Conservation (phyloP, 30 jellyfish, hydroid and myxozoan species). For the Catostylus mosaicus region DNA sequence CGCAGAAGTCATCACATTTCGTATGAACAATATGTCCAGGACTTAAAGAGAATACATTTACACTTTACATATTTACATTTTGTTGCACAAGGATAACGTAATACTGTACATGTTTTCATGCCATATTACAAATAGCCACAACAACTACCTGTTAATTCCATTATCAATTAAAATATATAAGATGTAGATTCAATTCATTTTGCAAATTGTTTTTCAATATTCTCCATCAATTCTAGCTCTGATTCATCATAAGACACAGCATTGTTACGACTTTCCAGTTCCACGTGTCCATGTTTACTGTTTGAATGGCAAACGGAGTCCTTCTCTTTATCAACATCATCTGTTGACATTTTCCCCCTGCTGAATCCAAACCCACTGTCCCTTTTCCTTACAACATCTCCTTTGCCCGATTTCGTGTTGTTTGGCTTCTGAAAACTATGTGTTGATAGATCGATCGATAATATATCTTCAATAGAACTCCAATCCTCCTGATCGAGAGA, state of each 20-base stretch:
- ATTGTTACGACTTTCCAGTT: neutral
- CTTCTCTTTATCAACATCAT: neutral
- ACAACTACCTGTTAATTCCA: too few species aligned
- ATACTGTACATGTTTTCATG: too few species aligned
- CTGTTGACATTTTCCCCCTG: neutral
- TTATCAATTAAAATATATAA: too few species aligned
- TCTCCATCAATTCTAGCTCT: constrained; percentile 55
- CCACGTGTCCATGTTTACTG: neutral
- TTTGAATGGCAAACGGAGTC: neutral
- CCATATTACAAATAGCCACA: too few species aligned
- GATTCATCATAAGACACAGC: constrained; percentile 35
- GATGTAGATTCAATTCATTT: neutral
- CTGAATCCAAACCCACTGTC: neutral
- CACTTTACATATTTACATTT: too few species aligned
- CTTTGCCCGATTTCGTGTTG: neutral
- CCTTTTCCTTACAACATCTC: neutral
- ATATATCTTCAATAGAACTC: constrained; percentile 11
- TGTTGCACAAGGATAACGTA: too few species aligned
- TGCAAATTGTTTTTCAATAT: constrained; percentile 36
- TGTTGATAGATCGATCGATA: constrained; percentile 1
- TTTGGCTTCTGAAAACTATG: neutral
- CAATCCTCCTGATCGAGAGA: constrained; percentile 16
- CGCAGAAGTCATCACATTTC: too few species aligned
- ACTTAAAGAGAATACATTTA: too few species aligned
- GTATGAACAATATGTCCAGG: too few species aligned